A percentile compares a stretch with the other conserved stretches of the same genome.
Evolutionary conservation across 2,113 vertebrate species (phyloP).

Genomic region (Eolophus roseicapilla): DNA sequence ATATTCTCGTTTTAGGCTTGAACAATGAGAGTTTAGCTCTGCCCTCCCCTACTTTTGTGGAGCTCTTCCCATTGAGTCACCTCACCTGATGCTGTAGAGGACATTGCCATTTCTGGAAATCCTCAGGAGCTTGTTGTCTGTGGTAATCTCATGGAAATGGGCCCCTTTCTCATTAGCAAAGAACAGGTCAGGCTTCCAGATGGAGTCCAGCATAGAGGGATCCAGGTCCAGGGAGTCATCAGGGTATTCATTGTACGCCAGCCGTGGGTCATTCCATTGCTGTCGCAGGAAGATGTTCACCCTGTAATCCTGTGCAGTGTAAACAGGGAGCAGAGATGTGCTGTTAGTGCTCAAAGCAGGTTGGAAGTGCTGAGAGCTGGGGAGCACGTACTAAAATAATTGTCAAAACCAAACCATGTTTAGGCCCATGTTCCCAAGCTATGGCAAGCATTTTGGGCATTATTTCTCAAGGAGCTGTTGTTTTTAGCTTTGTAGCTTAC

Average conservation of each 20-base stretch:
- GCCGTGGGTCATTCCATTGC: constrained; percentile 97
- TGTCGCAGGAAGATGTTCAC: constrained; percentile 98
- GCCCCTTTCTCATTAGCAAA: constrained; percentile 99
- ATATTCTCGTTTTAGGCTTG: neutral
- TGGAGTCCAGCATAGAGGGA: constrained; percentile 98
- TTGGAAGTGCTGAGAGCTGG: neutral
- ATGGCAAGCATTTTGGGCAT: neutral
- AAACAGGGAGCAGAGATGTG: neutral
- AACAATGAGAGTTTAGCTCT: neutral
- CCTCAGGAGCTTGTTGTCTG: constrained; percentile 96
- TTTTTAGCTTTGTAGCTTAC: neutral
- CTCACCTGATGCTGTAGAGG: constrained; percentile 97
- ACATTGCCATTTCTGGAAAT: constrained; percentile 96
- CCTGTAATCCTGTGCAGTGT: constrained; percentile 85
- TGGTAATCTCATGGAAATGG: constrained; percentile 98
- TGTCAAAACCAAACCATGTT: neutral
- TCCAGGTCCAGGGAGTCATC: constrained; percentile 96
- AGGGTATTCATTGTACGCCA: constrained; percentile 96
- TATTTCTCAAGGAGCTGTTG: neutral
- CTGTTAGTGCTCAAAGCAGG: neutral
- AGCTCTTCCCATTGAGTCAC: neutral
- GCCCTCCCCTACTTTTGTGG: neutral
- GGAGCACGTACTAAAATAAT: neutral
- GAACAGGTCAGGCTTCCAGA: constrained; percentile 99
- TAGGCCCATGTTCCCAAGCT: neutral